Evolutionary conservation across 2,797 vertebrate species (phyloP), one percentile per base, ranked within the genome.

Genomic region (Myripristis jacobus): DNA sequence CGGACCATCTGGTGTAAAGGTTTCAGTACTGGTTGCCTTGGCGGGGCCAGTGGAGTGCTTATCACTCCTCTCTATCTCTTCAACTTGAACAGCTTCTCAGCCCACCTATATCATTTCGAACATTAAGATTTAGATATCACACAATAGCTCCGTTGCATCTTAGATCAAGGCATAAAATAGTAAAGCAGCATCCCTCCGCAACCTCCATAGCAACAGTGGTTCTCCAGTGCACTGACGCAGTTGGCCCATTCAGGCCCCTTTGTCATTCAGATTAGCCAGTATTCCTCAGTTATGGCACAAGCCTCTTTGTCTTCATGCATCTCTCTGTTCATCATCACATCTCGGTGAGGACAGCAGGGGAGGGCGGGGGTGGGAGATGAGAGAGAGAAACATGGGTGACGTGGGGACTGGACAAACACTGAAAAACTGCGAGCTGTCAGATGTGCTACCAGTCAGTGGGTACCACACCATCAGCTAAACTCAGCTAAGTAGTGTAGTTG

Each of bases 261-360:
- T 95, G 89, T 94, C 86, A 95, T 94, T 94, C 62, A 94, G 88
- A 94, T 95, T 29, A 88, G 88, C 75, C 80, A 75, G 51, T 75
- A 83, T 79, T 87, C 75, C 79, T 91, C 80, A 59, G 83, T 80
- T 73, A 82, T 77, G 75, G 81, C 83, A 77, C 79, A 55, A 31
- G 55, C 34, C 74, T 67, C 79, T 89, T 92, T 93, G 83, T 92
- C 75, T 87, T 87, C 74, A 66, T 81, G 58, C 47, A 25, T 72
- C 56, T 77, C 64, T 82, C 71, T 82, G 74, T 84, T 74, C 57
- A 82, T 83, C 83, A 76, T 75, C 59, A 62, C 43, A 43, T 77
- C 75, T 79, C 79, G 18, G 36, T 10, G 36, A 75, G 22, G 9
- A 62, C 66, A 68, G 44, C 63, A 80, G 60, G 43, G 81, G 19